Percentiles rank a stretch among this genome's conserved stretches.
These are phyloP conservation scores for Leptonema lineaticorne DNA, from an alignment of 1,140 invertebrate genomes.

Conservation along the genomic window DNA sequence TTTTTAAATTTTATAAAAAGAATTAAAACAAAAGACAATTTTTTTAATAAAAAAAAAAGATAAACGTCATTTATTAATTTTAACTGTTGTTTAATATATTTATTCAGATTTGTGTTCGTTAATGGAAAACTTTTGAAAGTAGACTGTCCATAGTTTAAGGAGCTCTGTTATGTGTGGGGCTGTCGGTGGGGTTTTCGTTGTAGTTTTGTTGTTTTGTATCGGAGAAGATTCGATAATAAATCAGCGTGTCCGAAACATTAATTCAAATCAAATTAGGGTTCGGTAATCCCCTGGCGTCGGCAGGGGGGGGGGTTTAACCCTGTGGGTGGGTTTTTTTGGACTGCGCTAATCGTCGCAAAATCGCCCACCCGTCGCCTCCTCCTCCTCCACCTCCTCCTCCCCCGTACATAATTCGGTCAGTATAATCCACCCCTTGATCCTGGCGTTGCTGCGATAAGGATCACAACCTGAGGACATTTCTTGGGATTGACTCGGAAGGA, in stretches of 20 bases:
- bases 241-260: constrained; percentile 41
- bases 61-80: no score
- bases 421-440: background rate
- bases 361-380: no score
- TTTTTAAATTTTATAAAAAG: no score
- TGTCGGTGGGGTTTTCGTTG: background rate
- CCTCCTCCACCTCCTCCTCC: background rate
- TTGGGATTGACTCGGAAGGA: background rate
- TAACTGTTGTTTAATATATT: no score
- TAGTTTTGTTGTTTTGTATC: constrained; percentile 10
- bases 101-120: no score
- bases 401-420: background rate
- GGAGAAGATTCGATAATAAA: constrained; percentile 33
- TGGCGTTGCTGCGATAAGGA: no score
- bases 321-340: background rate
- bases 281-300: constrained; percentile 36
- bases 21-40: no score
- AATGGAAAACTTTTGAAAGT: no score
- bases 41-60: no score
- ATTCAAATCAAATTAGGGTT: constrained; percentile 42
- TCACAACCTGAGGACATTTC: background rate
- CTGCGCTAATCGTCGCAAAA: background rate
- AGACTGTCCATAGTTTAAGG: no score
- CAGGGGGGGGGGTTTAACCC: background rate
- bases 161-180: background rate